These are phyloP conservation scores for Meloe dianella DNA, from an alignment of 2,888 invertebrate species.

Conservation along the genomic window DNA sequence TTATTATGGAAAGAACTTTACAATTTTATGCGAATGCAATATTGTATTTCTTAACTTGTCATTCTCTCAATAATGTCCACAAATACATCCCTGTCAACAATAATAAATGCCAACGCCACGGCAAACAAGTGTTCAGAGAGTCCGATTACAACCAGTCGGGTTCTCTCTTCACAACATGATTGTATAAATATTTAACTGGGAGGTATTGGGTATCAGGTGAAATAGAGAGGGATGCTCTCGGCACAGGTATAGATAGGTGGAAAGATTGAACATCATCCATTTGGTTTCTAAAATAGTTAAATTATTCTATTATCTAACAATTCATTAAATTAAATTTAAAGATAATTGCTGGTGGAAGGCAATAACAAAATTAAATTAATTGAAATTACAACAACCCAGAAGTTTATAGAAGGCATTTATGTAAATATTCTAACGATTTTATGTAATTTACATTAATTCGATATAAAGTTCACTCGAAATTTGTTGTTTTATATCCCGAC, in stretches of 20 bases:
- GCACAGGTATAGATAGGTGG: neutral
- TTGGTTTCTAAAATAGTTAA: neutral
- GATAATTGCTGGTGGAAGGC: neutral
- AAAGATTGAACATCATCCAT: neutral
- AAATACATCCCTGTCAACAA: conserved; percentile 46
- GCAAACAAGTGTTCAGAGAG: conserved; percentile 45
- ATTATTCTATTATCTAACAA: neutral
- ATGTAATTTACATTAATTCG: conserved; percentile 28
- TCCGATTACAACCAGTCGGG: conserved; percentile 46
- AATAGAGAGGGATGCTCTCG: neutral
- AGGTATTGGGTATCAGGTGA: neutral
- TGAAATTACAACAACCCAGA: neutral
- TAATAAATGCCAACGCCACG: conserved; percentile 45
- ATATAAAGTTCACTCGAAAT: conserved; percentile 26
- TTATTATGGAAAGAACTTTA: conserved; percentile 8
- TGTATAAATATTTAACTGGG: neutral
- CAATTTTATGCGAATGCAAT: conserved; percentile 24
- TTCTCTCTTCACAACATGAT: neutral
- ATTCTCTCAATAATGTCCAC: conserved; percentile 37
- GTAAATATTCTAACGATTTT: conserved; percentile 31
- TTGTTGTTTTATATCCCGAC: conserved; percentile 21
- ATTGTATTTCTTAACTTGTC: conserved; percentile 22
- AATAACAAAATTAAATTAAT: neutral
- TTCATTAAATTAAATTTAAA: neutral
- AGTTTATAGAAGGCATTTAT: conserved; percentile 14